A percentile compares a stretch with the other conserved stretches of the same genome.
Evolutionary conservation across 2,888 invertebrate species (phyloP).

Genomic region (Kuschelorhynchus macadamiae): DNA sequence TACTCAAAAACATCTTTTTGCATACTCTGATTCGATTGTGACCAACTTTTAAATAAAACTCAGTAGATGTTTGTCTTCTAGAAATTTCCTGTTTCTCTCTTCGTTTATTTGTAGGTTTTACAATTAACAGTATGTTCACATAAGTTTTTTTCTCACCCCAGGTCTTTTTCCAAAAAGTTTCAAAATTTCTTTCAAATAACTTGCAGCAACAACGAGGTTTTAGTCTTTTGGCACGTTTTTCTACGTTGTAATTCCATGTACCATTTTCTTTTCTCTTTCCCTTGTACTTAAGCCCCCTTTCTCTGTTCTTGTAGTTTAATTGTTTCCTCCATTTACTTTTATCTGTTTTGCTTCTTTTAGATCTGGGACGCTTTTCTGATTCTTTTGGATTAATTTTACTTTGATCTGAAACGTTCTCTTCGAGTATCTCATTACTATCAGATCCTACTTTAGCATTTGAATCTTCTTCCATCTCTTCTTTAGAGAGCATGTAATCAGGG

Average conservation of each 20-base stretch:
- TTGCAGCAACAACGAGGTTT: constrained; percentile 27
- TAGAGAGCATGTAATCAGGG: constrained; percentile 28
- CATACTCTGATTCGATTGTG: constrained; percentile 36
- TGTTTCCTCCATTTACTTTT: constrained; percentile 17
- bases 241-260: too few relatives aligned
- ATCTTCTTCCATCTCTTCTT: constrained; percentile 28
- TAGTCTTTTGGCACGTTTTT: constrained; percentile 18
- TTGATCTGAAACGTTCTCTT: background rate
- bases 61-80: too few relatives aligned
- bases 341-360: constrained; percentile 32
- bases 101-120: too few relatives aligned
- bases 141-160: constrained; percentile 16
- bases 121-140: too few relatives aligned
- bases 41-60: too few relatives aligned
- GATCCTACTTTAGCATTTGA: constrained; percentile 22
- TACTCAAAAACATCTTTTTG: constrained; percentile 35
- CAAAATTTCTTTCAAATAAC: constrained; percentile 5
- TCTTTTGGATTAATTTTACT: constrained; percentile 18
- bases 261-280: constrained; percentile 28
- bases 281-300: constrained; percentile 18
- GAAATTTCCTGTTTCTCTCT: too few relatives aligned
- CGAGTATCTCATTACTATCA: constrained; percentile 5
- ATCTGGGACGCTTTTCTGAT: constrained; percentile 16
- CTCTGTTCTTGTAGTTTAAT: constrained; percentile 33
- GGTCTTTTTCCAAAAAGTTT: background rate